phyloP scores from a whole-genome alignment of 2,797 vertebrate genomes.

The Malacoraja senta region DNA sequence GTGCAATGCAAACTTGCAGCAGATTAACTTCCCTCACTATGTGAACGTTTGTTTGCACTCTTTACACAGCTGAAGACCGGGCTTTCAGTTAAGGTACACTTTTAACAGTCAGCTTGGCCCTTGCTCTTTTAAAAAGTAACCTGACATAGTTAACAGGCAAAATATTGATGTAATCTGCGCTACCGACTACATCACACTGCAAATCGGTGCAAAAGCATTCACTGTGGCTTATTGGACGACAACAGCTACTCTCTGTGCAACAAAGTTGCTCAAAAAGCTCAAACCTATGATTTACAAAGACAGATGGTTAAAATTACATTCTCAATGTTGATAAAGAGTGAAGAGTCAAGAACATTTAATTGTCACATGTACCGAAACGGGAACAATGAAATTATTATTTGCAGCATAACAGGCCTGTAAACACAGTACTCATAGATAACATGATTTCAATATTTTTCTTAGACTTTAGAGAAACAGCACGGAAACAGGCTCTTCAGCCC shows the following conservation, averaged over 20 bases:
- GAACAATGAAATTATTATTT: no score
- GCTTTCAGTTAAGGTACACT: background rate
- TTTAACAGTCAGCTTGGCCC: background rate
- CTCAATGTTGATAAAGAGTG: background rate
- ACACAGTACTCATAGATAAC: no score
- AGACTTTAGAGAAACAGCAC: no score
- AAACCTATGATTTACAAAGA: background rate
- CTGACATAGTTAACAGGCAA: background rate
- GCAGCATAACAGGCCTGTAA: no score
- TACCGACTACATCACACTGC: no score
- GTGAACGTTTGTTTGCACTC: background rate
- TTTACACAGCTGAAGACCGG: conserved; percentile 14
- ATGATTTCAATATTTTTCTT: no score
- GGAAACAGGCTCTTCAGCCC: no score
- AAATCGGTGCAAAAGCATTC: background rate
- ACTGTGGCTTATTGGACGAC: background rate
- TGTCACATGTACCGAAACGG: no score
- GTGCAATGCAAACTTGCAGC: background rate
- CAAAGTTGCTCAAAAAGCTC: background rate
- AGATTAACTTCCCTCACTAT: background rate
- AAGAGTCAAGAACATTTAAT: no score
- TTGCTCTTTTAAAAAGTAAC: background rate
- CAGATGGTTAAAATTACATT: background rate
- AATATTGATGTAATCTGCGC: background rate
- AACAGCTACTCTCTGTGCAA: background rate